A percentile compares a stretch with the other conserved stretches of the same genome.
These are phyloP conservation scores for Drosophila flavopinicola DNA, from an alignment of 2,888 invertebrate genomes.

Conservation along the genomic window DNA sequence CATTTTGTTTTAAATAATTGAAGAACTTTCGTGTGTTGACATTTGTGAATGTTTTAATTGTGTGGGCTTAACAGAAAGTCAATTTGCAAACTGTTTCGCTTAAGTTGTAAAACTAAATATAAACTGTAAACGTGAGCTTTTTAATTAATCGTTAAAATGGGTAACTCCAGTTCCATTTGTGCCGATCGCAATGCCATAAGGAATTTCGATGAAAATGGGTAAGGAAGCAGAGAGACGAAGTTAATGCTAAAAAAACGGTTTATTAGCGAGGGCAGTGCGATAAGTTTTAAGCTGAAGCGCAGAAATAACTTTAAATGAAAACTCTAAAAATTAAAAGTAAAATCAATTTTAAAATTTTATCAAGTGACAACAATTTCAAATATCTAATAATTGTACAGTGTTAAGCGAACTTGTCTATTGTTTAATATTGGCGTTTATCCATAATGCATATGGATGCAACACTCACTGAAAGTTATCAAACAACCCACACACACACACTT, in stretches of 20 bases:
- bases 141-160: conserved; percentile 67
- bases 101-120: neutral
- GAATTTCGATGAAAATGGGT: conserved; percentile 80
- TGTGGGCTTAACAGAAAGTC: neutral
- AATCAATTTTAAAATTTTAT: no score
- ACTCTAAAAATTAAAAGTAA: no score
- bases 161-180: conserved; percentile 83
- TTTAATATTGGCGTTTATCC: no score
- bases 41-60: conserved; percentile 4
- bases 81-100: neutral
- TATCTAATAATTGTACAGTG: no score
- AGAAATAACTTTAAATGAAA: no score
- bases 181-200: conserved; percentile 81
- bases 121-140: neutral
- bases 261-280: neutral
- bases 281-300: neutral
- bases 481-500: neutral
- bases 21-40: conserved; percentile 5
- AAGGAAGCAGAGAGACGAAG: conserved; percentile 46
- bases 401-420: no score
- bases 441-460: no score
- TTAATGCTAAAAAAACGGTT: neutral
- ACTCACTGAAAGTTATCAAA: no score
- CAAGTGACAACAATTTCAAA: no score
- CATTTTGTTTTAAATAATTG: conserved; percentile 18